A percentile compares a stretch with the other conserved stretches of the same genome.
phyloP scores from a whole-genome alignment of 2,888 invertebrate genomes.

The Philereme transversata region DNA sequence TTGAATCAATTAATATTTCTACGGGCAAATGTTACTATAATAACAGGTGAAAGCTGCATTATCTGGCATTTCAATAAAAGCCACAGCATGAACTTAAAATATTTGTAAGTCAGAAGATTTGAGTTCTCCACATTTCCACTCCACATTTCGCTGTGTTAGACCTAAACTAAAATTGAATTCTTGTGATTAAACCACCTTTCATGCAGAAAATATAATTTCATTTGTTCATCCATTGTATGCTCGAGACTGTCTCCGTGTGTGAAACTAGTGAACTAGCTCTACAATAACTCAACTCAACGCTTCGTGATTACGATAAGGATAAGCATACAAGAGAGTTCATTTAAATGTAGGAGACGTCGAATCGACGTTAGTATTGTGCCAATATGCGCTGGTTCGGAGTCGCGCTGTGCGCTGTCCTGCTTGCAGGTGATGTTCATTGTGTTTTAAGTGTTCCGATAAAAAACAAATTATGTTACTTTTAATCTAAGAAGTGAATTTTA shows the following conservation, averaged over 20 bases:
- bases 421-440: conserved; percentile 30
- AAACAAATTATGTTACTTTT: neutral
- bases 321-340: conserved; percentile 7
- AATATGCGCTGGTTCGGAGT: conserved; percentile 20
- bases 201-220: too few species aligned
- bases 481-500: neutral
- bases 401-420: conserved; percentile 25
- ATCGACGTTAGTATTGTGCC: conserved; percentile 8
- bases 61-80: too few species aligned
- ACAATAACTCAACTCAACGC: neutral
- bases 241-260: neutral
- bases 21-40: too few species aligned
- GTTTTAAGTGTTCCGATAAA: neutral
- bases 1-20: too few species aligned
- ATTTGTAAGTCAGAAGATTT: too few species aligned
- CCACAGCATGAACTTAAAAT: too few species aligned
- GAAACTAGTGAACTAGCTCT: conserved; percentile 17
- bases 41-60: too few species aligned
- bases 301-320: conserved; percentile 19
- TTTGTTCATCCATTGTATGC: too few species aligned
- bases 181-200: too few species aligned
- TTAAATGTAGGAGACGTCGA: conserved; percentile 22
- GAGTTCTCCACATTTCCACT: too few species aligned
- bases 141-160: too few species aligned
- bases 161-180: too few species aligned